These are phyloP conservation scores for Caenorhabditis tropicalis DNA, from an alignment of 1,140 invertebrate genomes.

Conservation along the genomic window DNA sequence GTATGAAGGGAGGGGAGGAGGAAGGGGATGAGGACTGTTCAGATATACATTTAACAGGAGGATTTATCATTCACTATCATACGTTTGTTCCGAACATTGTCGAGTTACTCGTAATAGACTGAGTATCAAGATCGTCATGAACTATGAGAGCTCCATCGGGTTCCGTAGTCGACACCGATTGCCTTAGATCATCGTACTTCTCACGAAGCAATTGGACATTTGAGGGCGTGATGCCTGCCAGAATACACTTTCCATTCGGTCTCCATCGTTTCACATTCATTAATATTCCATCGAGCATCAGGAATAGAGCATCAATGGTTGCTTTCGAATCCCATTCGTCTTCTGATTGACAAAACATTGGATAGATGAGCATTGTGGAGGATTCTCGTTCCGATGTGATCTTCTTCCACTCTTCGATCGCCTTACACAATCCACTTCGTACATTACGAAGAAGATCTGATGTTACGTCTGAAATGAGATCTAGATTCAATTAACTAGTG, in stretches of 20 bases:
- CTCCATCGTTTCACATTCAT: background rate
- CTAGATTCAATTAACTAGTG: background rate
- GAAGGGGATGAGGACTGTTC: background rate
- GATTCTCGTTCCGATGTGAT: background rate
- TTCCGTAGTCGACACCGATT: background rate
- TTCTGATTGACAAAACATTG: conserved; percentile 15
- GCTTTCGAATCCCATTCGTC: conserved; percentile 22
- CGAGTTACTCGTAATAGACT: background rate
- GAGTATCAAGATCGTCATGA: background rate
- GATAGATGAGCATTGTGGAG: conserved; percentile 36
- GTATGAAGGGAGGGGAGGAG: too few species aligned
- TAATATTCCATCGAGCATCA: conserved; percentile 9
- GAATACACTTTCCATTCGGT: conserved; percentile 33
- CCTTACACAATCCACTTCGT: background rate
- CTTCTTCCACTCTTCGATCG: conserved; percentile 24
- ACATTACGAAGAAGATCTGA: conserved; percentile 8
- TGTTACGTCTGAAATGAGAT: background rate
- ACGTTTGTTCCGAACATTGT: background rate
- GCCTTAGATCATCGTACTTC: background rate
- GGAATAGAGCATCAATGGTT: background rate
- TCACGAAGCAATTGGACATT: background rate
- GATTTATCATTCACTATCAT: background rate
- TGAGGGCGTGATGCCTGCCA: background rate
- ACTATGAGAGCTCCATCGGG: background rate
- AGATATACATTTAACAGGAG: conserved; percentile 8